Conservation (phyloP, 92 coral and sea anemone species). For the Anthopleura xanthogrammica region DNA sequence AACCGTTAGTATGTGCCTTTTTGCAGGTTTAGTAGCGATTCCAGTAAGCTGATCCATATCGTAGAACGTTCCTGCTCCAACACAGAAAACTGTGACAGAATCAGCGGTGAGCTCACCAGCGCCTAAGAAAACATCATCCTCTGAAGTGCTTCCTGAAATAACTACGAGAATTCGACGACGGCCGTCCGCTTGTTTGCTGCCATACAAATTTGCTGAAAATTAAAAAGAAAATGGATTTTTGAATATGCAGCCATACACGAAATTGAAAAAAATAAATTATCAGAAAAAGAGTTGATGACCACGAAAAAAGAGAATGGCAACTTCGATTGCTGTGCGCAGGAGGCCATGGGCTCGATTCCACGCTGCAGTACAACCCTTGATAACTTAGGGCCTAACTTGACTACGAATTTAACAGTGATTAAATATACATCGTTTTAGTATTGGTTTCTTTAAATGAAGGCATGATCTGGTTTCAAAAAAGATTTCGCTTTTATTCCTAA, state of each 20-base stretch:
- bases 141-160: conserved; percentile 74
- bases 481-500: too few relatives aligned
- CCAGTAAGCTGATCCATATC: conserved; percentile 66
- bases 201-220: conserved; percentile 36
- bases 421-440: too few relatives aligned
- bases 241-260: background rate
- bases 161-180: conserved; percentile 68
- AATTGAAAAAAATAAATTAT: background rate
- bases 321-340: too few relatives aligned
- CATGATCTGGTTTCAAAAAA: too few relatives aligned
- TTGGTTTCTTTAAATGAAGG: too few relatives aligned
- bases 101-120: conserved; percentile 59
- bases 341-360: too few relatives aligned
- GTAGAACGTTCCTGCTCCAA: conserved; percentile 63
- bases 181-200: conserved; percentile 74
- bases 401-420: too few relatives aligned
- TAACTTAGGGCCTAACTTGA: too few relatives aligned
- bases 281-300: too few relatives aligned
- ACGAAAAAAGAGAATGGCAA: too few relatives aligned
- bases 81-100: conserved; percentile 59
- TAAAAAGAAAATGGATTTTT: background rate
- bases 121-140: conserved; percentile 71
- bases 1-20: conserved; percentile 52
- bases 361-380: too few relatives aligned
- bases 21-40: conserved; percentile 54